Conservation (phyloP, 2,113 vertebrate genomes). For the Gobiocypris rarus region DNA sequence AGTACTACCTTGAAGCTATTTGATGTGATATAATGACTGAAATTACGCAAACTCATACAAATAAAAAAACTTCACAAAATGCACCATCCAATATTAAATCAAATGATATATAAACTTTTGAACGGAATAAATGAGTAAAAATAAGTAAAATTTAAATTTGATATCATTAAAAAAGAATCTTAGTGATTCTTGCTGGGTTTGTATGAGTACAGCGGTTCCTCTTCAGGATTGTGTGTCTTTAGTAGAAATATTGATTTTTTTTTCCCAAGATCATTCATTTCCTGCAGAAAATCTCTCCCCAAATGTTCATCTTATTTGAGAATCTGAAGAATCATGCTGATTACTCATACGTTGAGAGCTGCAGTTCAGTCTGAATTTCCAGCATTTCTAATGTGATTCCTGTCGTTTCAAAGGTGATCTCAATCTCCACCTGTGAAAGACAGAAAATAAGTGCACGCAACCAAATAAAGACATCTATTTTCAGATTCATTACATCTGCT, state of each 20-base stretch:
- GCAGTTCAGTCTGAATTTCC: conserved; percentile 75
- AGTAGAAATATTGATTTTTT: conserved; percentile 5
- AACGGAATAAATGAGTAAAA: neutral
- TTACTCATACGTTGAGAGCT: conserved; percentile 83
- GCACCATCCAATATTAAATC: neutral
- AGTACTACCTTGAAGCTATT: neutral
- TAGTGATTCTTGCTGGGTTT: no score
- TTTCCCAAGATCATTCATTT: conserved; percentile 3
- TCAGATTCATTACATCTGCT: neutral
- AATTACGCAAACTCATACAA: neutral
- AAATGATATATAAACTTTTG: neutral
- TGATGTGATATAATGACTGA: neutral
- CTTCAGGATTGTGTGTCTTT: conserved; percentile 12
- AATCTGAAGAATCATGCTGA: neutral
- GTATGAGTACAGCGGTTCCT: neutral
- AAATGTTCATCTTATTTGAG: neutral
- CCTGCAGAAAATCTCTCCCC: conserved; percentile 2
- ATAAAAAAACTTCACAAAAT: neutral
- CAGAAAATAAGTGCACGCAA: neutral
- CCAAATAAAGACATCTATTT: conserved; percentile 1
- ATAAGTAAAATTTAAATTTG: neutral
- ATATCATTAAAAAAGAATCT: neutral
- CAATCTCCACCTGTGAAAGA: conserved; percentile 78
- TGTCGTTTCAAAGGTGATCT: conserved; percentile 80
- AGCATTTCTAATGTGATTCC: conserved; percentile 78